Base-by-base conservation (phyloP, 1,140 invertebrate genomes). In the Gonioctena quinquepunctata region DNA sequence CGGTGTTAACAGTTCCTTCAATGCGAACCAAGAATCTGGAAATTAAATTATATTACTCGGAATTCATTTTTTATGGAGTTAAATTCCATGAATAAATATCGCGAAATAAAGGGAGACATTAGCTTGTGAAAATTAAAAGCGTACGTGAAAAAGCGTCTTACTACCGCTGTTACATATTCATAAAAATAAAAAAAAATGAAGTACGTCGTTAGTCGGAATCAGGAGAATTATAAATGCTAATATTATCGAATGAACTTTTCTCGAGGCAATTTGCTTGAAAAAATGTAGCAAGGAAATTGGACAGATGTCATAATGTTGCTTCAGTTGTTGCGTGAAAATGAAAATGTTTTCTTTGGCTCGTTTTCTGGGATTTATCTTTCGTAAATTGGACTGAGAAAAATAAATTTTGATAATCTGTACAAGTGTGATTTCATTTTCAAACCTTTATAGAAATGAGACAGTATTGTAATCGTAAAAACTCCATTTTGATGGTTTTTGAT, bases 101-200 rank as follows among this genome's bases (percentile, higher is more conserved):
- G 5, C n/a, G 13, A 8, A 42, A 42, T 42, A 2, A 42, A 42
- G 8, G 13, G 5, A 42, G 13, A 0, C 8, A 42, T 42, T 42
- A 42, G 1, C 33, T 42, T 13, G 3, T 2, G 33, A 42, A 42
- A 42, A 42, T 42, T 11, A 42, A 0, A 42, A 42, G 2, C 16
- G 2, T 2, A n/a, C 7, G 33, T 42, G 13, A 4, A 1, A 42
- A n/a, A 42, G 13, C 33, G 33, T 3, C 8, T 59, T 25, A n/a
- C 2, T 52, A n/a, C 26, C 6, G 56, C n/a, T 26, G 21, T 59
- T 59, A 59, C 56, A 59, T 59, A 59, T 59, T 59, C 56, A 59
- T 59, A 26, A 59, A 59, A 59, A 59, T 59, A 26, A 59, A 59
- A n/a, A n/a, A 42, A 16, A 25, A 11, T 59, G 21, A 25, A 59